A percentile compares a stretch with the other conserved stretches of the same genome.
These are phyloP conservation scores for Engraulis encrasicolus DNA, from an alignment of 2,113 vertebrate genomes.

Conservation along the genomic window DNA sequence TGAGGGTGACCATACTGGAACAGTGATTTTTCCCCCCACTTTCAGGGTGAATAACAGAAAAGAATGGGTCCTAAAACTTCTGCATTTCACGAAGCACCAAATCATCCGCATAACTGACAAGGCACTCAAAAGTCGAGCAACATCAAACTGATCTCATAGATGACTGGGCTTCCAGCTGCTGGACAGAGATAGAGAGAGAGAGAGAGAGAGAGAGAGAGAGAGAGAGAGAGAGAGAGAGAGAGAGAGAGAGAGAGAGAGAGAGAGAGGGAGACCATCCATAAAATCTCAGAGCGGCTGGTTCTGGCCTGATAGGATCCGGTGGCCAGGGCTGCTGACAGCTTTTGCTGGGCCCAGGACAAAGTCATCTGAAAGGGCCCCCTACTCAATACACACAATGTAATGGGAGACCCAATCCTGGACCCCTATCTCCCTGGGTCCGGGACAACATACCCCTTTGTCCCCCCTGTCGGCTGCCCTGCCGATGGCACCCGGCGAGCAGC, in stretches of 20 bases:
- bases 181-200: not conserved
- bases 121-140: not conserved
- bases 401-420: too few relatives aligned
- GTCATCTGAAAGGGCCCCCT: too few relatives aligned
- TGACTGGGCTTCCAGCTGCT: not conserved
- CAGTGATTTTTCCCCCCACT: not conserved
- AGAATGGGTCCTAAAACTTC: not conserved
- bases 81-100: not conserved
- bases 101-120: not conserved
- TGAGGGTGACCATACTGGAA: not conserved
- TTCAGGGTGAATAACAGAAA: not conserved
- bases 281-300: not conserved
- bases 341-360: too few relatives aligned
- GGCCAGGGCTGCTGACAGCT: too few relatives aligned
- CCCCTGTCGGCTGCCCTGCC: too few relatives aligned
- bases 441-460: too few relatives aligned
- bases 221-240: not conserved
- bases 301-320: not conserved
- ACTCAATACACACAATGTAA: too few relatives aligned
- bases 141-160: not conserved
- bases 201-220: not conserved
- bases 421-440: too few relatives aligned
- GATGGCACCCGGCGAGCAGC: not conserved
- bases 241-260: too few relatives aligned
- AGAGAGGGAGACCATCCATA: not conserved